These are phyloP conservation scores for Microcebus jonahi DNA, from an alignment of 2,113 vertebrate genomes.

Conservation along the genomic window DNA sequence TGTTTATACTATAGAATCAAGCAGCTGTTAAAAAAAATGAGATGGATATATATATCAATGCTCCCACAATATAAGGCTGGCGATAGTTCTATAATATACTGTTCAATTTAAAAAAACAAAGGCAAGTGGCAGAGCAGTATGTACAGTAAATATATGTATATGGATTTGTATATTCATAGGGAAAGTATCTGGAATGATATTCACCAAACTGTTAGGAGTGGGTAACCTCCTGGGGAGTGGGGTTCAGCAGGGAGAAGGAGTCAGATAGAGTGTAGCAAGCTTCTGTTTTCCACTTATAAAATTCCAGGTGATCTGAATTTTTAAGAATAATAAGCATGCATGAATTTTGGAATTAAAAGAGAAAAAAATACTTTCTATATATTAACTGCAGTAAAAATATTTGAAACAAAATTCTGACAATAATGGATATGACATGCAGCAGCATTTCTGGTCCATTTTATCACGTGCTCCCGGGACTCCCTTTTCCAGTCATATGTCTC, in stretches of 20 bases:
- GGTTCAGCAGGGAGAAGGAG: background rate
- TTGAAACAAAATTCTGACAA: background rate
- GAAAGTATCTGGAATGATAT: background rate
- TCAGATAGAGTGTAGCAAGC: background rate
- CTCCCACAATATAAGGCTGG: background rate
- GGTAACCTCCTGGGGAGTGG: too few species aligned
- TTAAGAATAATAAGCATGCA: background rate
- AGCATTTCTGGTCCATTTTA: background rate
- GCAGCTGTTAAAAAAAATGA: background rate
- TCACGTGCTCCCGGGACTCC: background rate
- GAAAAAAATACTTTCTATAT: background rate
- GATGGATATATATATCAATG: background rate
- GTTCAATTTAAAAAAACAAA: conserved; percentile 7
- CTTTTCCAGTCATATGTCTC: background rate
- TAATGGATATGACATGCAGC: background rate
- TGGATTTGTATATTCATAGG: background rate
- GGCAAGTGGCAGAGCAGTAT: too few species aligned
- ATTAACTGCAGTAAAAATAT: background rate
- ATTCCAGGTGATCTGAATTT: background rate
- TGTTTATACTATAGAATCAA: background rate
- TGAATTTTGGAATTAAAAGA: background rate
- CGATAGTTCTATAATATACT: background rate
- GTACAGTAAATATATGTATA: background rate
- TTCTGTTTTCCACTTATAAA: background rate
- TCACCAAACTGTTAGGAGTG: background rate